Conservation (phyloP, 2,797 vertebrate genomes). For the Ataeniobius toweri region DNA sequence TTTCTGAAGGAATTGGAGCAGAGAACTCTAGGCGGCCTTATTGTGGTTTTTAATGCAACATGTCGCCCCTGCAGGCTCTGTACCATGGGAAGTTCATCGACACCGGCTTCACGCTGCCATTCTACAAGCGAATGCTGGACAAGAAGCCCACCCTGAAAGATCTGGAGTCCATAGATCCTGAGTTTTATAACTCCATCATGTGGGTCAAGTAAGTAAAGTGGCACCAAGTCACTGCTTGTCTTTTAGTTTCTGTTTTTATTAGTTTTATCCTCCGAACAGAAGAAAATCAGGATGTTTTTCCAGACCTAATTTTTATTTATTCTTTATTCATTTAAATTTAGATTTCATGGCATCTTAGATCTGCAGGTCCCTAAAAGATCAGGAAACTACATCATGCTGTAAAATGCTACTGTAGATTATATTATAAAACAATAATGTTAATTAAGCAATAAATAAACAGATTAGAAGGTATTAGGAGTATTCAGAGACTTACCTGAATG, state of each 20-base stretch:
- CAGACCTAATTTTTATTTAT: not conserved
- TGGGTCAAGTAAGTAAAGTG: slow-evolving; percentile 93
- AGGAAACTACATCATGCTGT: not conserved
- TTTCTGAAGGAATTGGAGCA: not conserved
- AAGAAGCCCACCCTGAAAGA: slow-evolving; percentile 97
- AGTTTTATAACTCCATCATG: slow-evolving; percentile 97
- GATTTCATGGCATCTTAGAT: not conserved
- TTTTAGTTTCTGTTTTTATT: not conserved
- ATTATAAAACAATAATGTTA: not conserved
- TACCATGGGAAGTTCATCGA: slow-evolving; percentile 99
- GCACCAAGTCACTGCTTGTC: not conserved
- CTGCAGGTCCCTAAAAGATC: not conserved
- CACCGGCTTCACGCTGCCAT: slow-evolving; percentile 95
- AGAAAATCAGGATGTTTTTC: not conserved
- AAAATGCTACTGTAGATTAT: not conserved
- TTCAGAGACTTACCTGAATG: not conserved
- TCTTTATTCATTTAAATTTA: not conserved
- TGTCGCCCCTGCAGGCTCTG: slow-evolving; percentile 81
- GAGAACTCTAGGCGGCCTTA: not conserved
- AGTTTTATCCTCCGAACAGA: not conserved
- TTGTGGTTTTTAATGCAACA: slow-evolving; percentile 19
- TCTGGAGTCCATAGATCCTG: slow-evolving; percentile 96
- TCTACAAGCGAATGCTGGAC: slow-evolving; percentile 98
- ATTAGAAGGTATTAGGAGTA: not conserved
- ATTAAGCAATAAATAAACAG: not conserved